Conservation (phyloP, 2,888 invertebrate species). For the Apotomis capreana region DNA sequence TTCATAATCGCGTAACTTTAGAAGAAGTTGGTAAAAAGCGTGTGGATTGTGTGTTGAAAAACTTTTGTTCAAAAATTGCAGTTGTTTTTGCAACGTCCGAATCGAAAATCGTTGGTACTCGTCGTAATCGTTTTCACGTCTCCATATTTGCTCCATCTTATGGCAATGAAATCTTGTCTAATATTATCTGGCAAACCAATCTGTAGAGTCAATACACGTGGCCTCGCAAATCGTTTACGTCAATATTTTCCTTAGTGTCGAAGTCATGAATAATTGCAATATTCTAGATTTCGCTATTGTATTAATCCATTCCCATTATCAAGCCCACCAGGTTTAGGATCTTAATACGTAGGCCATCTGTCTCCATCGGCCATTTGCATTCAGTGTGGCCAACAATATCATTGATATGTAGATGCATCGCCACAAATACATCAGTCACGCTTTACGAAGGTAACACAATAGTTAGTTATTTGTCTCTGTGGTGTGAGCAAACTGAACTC, state of each 20-base stretch:
- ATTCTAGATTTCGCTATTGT: constrained; percentile 13
- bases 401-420: constrained; percentile 36
- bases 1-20: too few species aligned
- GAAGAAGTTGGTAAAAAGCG: too few species aligned
- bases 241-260: not conserved
- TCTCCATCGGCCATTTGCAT: constrained; percentile 31
- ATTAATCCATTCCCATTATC: constrained; percentile 21
- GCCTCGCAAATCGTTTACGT: not conserved
- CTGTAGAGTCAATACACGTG: not conserved
- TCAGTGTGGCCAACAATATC: constrained; percentile 32
- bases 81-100: too few species aligned
- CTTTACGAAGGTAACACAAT: constrained; percentile 22
- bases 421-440: constrained; percentile 33
- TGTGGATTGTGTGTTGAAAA: too few species aligned
- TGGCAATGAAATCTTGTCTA: not conserved
- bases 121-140: not conserved
- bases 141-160: not conserved
- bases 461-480: constrained; percentile 7
- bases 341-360: constrained; percentile 33
- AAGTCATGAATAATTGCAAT: constrained; percentile 3
- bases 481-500: not conserved
- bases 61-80: too few species aligned
- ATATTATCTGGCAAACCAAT: not conserved
- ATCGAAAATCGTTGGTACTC: too few species aligned
- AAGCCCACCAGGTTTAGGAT: constrained; percentile 20